Evolutionary conservation across 2,797 vertebrate genomes (phyloP), one percentile per base, ranked within the genome.

Genomic region (Distichodus sexfasciatus): DNA sequence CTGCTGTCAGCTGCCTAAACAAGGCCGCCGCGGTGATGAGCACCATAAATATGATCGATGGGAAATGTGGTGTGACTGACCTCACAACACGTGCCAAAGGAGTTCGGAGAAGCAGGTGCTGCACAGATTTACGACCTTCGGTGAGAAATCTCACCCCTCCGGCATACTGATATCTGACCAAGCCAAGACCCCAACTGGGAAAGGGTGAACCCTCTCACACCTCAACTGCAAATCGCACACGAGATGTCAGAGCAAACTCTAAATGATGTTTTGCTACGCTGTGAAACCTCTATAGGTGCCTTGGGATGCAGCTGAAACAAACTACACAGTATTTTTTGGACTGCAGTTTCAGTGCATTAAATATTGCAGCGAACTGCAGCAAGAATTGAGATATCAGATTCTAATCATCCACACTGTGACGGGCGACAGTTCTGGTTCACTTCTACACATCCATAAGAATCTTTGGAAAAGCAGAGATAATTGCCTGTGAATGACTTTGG

Each of bases 1-100:
- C 75, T 80, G 78, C 80, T 54, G 80, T 87, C 86, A 88, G 87
- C 87, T 90, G 89, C 86, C 89, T 90, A 90, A 89, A 90, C 86
- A 92, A 87, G 87, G 80, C 66, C 83, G 70, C 50, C 31, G 66
- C 85, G 82, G 83, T 75, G 86, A 88, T 85, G 82, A 83, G 85
- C 77, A 78, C 82, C 83, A 88, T 88, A 90, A 90, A 89, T 85
- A 85, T 89, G 88, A 90, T 86, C 76, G 82, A 89, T 86, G 81
- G 83, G 81, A 81, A 83, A 85, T 88, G 80, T 75, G 79, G 75
- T 64, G 65, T 71, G 60, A 82, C 78, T 90, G 88, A 90, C 88
- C 90, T 88, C 87, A 86, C 88, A 87, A 85, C 85, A 81, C 75
- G 80, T 44, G 70, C 78, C 77, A 29, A 79, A 77, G 85, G 58